A percentile compares a stretch with the other conserved stretches of the same genome.
Evolutionary conservation across 2,888 invertebrate genomes (phyloP).

Genomic region (Pasiphila rectangulata): DNA sequence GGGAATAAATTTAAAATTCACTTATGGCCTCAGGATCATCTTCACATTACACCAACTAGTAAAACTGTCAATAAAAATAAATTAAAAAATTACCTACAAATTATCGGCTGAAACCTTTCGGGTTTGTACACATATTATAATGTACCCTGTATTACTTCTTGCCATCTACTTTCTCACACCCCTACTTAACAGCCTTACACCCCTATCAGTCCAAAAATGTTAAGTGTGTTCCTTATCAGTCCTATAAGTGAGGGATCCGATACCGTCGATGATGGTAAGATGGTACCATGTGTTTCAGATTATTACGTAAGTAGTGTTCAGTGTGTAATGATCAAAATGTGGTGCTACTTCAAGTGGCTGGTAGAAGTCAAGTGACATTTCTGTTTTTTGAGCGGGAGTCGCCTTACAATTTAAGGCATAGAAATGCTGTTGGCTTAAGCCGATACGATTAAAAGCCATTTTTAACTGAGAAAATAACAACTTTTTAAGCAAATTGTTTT

Average conservation of each 20-base stretch:
- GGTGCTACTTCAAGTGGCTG: constrained; percentile 36
- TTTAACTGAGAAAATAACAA: too few species aligned
- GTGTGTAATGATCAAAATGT: constrained; percentile 28
- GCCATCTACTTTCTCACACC: constrained; percentile 10
- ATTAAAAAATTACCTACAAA: not conserved
- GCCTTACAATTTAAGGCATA: not conserved
- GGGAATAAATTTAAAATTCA: too few species aligned
- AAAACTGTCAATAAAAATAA: too few species aligned
- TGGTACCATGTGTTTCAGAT: constrained; percentile 31
- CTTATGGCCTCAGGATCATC: too few species aligned
- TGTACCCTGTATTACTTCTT: too few species aligned
- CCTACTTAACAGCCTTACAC: constrained; percentile 20
- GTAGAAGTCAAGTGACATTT: not conserved
- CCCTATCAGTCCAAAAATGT: constrained; percentile 29
- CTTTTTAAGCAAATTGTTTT: too few species aligned
- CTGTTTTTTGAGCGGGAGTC: not conserved
- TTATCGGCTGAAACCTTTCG: too few species aligned
- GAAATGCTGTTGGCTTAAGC: too few species aligned
- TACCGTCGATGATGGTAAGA: constrained; percentile 23
- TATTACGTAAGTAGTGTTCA: constrained; percentile 29
- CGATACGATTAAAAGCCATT: too few species aligned
- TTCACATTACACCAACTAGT: too few species aligned
- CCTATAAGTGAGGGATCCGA: constrained; percentile 25
- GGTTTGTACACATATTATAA: too few species aligned
- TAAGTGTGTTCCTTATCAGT: constrained; percentile 31